These are phyloP conservation scores for Pollimyrus isidori DNA, from an alignment of 2,113 vertebrate genomes.

Conservation along the genomic window DNA sequence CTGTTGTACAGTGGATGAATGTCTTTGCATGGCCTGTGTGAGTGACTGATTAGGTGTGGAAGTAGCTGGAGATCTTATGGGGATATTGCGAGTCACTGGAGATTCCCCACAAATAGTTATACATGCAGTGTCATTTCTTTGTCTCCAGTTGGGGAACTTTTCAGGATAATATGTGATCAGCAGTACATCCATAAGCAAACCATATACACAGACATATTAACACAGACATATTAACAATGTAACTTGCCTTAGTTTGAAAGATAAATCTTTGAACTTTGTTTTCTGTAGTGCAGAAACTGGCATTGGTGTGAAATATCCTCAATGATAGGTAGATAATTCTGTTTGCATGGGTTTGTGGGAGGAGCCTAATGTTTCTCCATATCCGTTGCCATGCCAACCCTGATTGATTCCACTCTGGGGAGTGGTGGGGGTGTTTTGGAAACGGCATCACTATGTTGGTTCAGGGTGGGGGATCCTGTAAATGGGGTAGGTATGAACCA, in stretches of 20 bases:
- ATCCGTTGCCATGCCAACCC: constrained; percentile 50
- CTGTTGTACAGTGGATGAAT: constrained; percentile 34
- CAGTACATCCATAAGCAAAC: background rate
- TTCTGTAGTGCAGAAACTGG: background rate
- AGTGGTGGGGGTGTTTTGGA: background rate
- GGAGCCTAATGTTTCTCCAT: background rate
- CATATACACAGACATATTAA: background rate
- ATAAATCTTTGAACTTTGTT: background rate
- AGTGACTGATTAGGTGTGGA: background rate
- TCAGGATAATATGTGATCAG: background rate
- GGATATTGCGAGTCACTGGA: background rate
- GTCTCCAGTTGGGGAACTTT: background rate
- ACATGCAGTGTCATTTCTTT: background rate
- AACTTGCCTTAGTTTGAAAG: background rate
- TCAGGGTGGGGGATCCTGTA: background rate
- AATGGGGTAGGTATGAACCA: constrained; percentile 11
- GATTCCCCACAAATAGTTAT: background rate
- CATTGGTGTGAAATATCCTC: background rate
- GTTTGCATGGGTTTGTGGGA: constrained; percentile 20
- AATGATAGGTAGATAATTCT: background rate
- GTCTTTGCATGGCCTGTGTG: constrained; percentile 33
- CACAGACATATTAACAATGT: background rate
- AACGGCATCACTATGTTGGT: background rate
- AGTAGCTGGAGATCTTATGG: constrained; percentile 16
- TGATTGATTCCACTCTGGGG: constrained; percentile 61